Evolutionary conservation across 2,797 vertebrate species (phyloP).

Genomic region (Mormyrops boulengeri): DNA sequence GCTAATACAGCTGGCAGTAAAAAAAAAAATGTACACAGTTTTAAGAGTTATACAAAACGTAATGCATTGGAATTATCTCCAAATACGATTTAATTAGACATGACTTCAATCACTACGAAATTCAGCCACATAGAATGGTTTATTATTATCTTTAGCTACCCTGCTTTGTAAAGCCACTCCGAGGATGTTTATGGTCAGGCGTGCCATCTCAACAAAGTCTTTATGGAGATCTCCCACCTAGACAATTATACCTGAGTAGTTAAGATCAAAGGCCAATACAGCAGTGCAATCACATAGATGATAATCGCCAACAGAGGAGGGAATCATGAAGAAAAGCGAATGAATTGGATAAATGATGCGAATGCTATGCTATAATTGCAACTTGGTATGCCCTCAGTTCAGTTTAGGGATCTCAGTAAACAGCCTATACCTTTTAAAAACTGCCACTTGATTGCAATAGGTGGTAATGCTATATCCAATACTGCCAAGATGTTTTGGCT

Average conservation of each 20-base stretch:
- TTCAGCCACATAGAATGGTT: neutral
- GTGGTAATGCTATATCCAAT: neutral
- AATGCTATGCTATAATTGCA: neutral
- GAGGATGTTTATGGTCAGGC: slow-evolving; percentile 1
- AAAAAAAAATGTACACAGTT: neutral
- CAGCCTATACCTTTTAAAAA: neutral
- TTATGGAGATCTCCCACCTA: neutral
- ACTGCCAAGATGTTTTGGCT: neutral
- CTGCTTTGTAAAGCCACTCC: slow-evolving; percentile 11
- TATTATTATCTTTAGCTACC: neutral
- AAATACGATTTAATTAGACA: slow-evolving; percentile 5
- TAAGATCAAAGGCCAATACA: slow-evolving; percentile 16
- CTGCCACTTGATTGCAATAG: neutral
- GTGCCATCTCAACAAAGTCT: neutral
- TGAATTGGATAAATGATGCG: neutral
- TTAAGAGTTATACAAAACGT: too few relatives aligned
- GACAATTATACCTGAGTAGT: slow-evolving; percentile 12
- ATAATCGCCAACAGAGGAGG: neutral
- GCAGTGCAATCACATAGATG: slow-evolving; percentile 10
- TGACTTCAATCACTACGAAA: neutral
- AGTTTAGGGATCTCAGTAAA: neutral
- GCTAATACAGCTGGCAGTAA: neutral
- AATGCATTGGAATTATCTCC: neutral
- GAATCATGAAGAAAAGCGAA: neutral
- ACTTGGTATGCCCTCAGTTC: neutral